Base-by-base conservation (phyloP, 2,888 invertebrate species). In the Drosophila nr. medialis region DNA sequence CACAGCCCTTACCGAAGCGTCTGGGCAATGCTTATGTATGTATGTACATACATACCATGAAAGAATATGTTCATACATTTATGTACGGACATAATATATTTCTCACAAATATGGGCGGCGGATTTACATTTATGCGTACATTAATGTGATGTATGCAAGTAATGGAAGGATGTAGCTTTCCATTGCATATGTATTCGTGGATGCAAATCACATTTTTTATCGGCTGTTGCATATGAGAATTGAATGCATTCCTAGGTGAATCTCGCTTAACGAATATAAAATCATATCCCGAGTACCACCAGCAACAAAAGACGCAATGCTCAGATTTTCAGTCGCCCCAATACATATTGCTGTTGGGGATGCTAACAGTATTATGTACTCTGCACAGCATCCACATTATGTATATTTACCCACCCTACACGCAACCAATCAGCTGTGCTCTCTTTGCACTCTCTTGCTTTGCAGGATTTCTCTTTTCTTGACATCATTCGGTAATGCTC, bases 261-360 rank as follows among this genome's bases (percentile, higher is more conserved):
- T 66, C 56, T 54, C 32, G 56, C 45, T 56, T 60, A 27, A 18
- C 24, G 27, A 60, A 49, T 45, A 40, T 42, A 42, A 51, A 66
- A 45, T 64, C 53, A 77, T 45, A 60, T 51, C 34, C 62, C 30
- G n/a, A 51, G 63, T 49, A 67, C 30, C 49, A 65, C 30, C 45
- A 68, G 51, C 56, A 82, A 24, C 36, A 42, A 29, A 56, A 55
- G 42, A 64, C 68, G 64, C 61, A 64, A 68, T 51, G 63, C 62
- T 60, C 51, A 64, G 67, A 59, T 62, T 70, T 55, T 58, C 54
- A 64, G 45, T 51, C 73, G 86, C 91, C 90, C 69, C 83, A 81
- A 77, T 84, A 88, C 91, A 91, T 86, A 84, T 90, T 70, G 90
- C 90, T 90, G 72, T 89, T 91, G 91, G 90, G 91, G 91, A 90